Evolutionary conservation across 1,140 invertebrate genomes (phyloP).

Genomic region (Zaprionus davidi): DNA sequence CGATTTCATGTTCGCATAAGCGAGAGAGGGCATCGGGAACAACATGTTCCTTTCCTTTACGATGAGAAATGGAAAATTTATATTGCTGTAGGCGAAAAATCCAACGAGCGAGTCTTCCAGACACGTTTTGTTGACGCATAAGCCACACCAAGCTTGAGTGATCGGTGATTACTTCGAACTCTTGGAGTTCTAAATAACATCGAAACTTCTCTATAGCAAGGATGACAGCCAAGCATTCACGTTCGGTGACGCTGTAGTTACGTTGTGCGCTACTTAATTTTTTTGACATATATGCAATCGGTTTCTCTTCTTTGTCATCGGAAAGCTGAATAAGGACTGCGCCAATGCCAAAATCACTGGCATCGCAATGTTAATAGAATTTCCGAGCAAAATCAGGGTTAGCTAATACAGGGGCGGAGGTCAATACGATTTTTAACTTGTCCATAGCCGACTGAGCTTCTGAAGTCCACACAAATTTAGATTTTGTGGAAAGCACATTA

Average conservation of each 20-base stretch:
- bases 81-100: too few species aligned
- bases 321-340: background rate
- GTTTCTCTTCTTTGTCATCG: background rate
- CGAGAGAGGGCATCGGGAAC: too few species aligned
- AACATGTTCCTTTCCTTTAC: too few species aligned
- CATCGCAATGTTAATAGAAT: conserved; percentile 12
- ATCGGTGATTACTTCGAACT: background rate
- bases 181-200: background rate
- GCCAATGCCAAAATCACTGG: background rate
- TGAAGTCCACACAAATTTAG: conserved; percentile 14
- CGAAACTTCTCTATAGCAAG: background rate
- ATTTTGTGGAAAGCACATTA: background rate
- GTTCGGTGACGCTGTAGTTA: conserved; percentile 10
- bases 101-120: too few species aligned
- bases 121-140: too few species aligned
- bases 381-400: conserved; percentile 8
- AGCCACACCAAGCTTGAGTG: background rate
- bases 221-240: background rate
- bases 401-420: conserved; percentile 3
- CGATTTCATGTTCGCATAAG: too few species aligned
- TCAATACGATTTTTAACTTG: background rate
- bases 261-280: background rate
- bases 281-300: background rate
- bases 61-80: too few species aligned
- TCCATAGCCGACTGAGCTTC: conserved; percentile 15